These are phyloP conservation scores for Calephelis nemesis DNA, from an alignment of 1,140 invertebrate genomes.

Conservation along the genomic window DNA sequence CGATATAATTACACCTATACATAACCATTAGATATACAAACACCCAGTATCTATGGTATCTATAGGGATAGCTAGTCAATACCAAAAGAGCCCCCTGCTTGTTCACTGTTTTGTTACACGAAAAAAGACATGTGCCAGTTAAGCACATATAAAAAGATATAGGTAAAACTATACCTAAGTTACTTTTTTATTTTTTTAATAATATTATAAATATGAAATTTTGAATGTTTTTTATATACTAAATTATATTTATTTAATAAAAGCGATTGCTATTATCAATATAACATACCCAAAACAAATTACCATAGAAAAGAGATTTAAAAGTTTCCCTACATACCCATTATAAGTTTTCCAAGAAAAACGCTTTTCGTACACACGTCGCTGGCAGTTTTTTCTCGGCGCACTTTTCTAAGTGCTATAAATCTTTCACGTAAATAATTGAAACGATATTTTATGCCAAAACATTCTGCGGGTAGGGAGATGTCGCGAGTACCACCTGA, in stretches of 20 bases:
- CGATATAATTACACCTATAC: no score
- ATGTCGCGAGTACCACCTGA: constrained; percentile 65
- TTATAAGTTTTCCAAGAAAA: constrained; percentile 78
- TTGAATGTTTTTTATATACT: no score
- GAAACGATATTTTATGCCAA: constrained; percentile 80
- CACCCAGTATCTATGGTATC: no score
- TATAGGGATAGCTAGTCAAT: no score
- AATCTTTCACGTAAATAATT: constrained; percentile 79
- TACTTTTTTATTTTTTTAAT: no score
- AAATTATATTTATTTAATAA: constrained; percentile 32
- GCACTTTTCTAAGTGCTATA: constrained; percentile 78
- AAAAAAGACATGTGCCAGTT: no score
- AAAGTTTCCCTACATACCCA: constrained; percentile 71
- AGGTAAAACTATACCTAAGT: no score
- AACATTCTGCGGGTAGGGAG: constrained; percentile 74
- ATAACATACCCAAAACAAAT: constrained; percentile 74
- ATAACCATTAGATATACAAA: no score
- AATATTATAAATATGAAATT: no score
- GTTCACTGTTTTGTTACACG: no score
- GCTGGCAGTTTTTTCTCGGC: constrained; percentile 73
- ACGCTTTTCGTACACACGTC: constrained; percentile 77
- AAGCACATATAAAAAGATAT: no score
- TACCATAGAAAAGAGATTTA: constrained; percentile 78
- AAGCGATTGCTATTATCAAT: constrained; percentile 55
- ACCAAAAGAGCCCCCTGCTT: no score